Evolutionary conservation across 2,888 invertebrate species (phyloP), one percentile per base, ranked within the genome.

Genomic region (Drosophila falleni): DNA sequence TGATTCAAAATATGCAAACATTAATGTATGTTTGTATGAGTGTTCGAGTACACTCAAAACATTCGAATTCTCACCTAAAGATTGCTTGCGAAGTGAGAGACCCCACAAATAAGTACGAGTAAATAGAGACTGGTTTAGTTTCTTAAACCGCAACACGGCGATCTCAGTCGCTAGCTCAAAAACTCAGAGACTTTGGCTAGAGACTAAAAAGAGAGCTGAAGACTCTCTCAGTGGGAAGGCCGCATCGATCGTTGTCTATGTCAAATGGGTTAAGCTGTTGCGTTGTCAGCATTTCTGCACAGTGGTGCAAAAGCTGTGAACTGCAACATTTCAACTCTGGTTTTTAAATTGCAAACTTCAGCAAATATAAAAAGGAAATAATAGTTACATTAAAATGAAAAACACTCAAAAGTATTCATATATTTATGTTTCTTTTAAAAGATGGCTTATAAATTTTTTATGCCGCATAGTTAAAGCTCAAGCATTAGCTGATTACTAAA

Each of bases 241-340:
- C 19, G 44, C 58, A 50, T 58, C 56, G 80, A 76, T 80, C 53
- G 76, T 39, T 55, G 55, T 53, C 53, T 62, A 53, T 63, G 74
- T 68, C 75, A 71, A 74, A 65, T 80, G 83, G 84, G 87, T 80
- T 88, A 72, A 72, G 71, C 72, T 63, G 59, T 55, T 60, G 66
- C 62, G 55, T 77, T 60, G 81, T 77, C 81, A 76, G 78, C 64
- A 71, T 49, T 59, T 42, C 39, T 35, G 71, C 64, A 76, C 77
- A 70, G 61, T 76, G 75, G 15, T 5, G 23, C 54, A 42, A 49
- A 3, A 11, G 13, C n/a, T 41, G 9, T 31, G 13, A 41, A 6
- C n/a, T 9, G 11, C 5, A 26, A 16, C 10, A 41, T 41, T 41
- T 19, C 2, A 11, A 23, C 33, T 33, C 33, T 3, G 10, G 4